phyloP scores from a whole-genome alignment of 2,888 invertebrate species.

The Rotaria sp. region DNA sequence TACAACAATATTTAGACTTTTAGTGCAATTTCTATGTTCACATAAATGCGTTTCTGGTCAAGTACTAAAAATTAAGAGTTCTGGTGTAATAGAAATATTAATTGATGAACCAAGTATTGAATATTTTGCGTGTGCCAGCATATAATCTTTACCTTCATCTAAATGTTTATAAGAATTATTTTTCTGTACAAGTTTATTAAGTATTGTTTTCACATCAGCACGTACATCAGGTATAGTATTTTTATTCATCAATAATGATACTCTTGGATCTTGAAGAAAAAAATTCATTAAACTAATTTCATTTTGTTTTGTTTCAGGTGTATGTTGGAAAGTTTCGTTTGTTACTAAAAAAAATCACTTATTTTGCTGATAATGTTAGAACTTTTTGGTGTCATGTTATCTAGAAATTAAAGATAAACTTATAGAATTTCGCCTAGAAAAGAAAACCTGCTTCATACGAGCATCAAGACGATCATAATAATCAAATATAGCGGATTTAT shows the following conservation, averaged over 20 bases:
- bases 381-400: constrained; percentile 82
- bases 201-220: constrained; percentile 98
- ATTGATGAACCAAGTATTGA: constrained; percentile 88
- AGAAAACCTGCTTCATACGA: background rate
- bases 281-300: constrained; percentile 90
- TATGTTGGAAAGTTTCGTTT: constrained; percentile 85
- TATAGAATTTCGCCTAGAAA: background rate
- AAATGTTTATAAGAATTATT: constrained; percentile 88
- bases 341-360: constrained; percentile 91
- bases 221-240: constrained; percentile 57
- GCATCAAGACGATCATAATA: background rate
- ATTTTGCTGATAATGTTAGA: constrained; percentile 87
- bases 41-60: constrained; percentile 98
- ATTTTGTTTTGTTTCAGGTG: constrained; percentile 83
- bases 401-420: constrained; percentile 58
- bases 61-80: constrained; percentile 84
- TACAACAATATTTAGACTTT: constrained; percentile 40
- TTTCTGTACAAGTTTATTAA: constrained; percentile 95
- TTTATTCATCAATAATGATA: constrained; percentile 85
- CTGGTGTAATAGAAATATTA: constrained; percentile 89
- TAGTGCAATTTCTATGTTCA: constrained; percentile 87
- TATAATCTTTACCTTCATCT: constrained; percentile 71
- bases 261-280: constrained; percentile 94
- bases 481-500: background rate
- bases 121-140: constrained; percentile 84